These are phyloP conservation scores for Drosophila neotestacea DNA, from an alignment of 2,888 invertebrate genomes.

Conservation along the genomic window DNA sequence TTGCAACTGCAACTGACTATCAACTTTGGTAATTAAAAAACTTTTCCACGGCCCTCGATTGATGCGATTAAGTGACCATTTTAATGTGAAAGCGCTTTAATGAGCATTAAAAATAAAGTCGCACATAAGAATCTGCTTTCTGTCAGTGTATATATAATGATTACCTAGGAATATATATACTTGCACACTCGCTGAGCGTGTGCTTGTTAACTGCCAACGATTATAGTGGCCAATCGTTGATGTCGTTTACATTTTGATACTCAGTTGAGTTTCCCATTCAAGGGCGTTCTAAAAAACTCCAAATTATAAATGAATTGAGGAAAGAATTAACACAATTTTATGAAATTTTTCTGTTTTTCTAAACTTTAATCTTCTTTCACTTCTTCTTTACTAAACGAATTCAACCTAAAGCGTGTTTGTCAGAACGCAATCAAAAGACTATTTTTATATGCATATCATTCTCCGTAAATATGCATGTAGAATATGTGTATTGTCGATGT, in stretches of 20 bases:
- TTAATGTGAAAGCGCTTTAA: conserved; percentile 57
- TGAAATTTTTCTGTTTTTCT: too few species aligned
- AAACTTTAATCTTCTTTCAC: too few species aligned
- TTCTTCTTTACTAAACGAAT: too few species aligned
- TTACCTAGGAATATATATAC: conserved; percentile 5
- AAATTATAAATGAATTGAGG: not conserved
- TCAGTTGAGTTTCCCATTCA: not conserved
- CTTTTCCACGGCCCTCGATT: conserved; percentile 43
- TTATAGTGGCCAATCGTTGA: conserved; percentile 52
- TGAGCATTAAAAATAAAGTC: conserved; percentile 49
- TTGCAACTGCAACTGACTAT: conserved; percentile 52
- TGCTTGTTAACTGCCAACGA: conserved; percentile 64
- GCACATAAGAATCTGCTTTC: conserved; percentile 5
- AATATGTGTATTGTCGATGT: conserved; percentile 1
- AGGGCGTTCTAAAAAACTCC: conserved; percentile 15
- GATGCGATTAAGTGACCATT: conserved; percentile 61
- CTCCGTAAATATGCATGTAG: conserved; percentile 9
- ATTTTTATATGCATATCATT: conserved; percentile 14
- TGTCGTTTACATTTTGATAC: conserved; percentile 18
- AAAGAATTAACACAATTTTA: too few species aligned
- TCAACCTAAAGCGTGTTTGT: not conserved
- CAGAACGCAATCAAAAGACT: not conserved
- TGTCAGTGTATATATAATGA: conserved; percentile 9
- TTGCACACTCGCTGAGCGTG: not conserved
- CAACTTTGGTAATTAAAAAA: conserved; percentile 70